phyloP scores from a whole-genome alignment of 2,113 vertebrate species.

The Chloropsis hardwickii region DNA sequence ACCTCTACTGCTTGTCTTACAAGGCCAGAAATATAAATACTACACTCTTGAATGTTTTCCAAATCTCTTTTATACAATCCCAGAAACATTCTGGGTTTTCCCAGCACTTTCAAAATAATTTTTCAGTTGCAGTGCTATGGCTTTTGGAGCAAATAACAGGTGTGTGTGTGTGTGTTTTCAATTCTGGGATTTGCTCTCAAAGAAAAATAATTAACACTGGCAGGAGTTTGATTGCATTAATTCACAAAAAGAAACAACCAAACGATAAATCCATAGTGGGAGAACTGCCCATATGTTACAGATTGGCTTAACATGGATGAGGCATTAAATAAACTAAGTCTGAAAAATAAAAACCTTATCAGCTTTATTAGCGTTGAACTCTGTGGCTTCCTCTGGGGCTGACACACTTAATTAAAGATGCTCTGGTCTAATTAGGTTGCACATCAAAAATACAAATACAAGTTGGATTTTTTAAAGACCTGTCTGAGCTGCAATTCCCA shows the following conservation, averaged over 20 bases:
- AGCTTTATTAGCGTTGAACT: constrained; percentile 81
- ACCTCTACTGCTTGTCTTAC: background rate
- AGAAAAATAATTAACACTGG: constrained; percentile 79
- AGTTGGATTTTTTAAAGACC: constrained; percentile 64
- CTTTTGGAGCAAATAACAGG: constrained; percentile 58
- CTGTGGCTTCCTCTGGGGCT: constrained; percentile 76
- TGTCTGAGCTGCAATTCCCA: constrained; percentile 57
- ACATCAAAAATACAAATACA: constrained; percentile 77
- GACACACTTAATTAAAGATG: constrained; percentile 83
- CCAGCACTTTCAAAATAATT: background rate
- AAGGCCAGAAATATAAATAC: background rate
- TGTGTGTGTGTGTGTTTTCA: constrained; percentile 43
- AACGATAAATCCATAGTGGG: constrained; percentile 75
- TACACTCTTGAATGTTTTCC: background rate
- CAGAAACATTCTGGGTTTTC: background rate
- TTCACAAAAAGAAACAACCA: constrained; percentile 74
- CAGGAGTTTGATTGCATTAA: constrained; percentile 77
- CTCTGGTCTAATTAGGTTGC: constrained; percentile 81
- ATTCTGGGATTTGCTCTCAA: constrained; percentile 73
- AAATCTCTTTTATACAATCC: background rate
- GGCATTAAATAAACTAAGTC: constrained; percentile 80
- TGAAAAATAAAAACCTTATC: constrained; percentile 80
- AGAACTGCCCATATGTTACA: constrained; percentile 80
- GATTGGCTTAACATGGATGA: constrained; percentile 79
- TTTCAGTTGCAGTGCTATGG: background rate